Base-by-base conservation (phyloP, 2,797 vertebrate species). In the Tokudaia muenninki region DNA sequence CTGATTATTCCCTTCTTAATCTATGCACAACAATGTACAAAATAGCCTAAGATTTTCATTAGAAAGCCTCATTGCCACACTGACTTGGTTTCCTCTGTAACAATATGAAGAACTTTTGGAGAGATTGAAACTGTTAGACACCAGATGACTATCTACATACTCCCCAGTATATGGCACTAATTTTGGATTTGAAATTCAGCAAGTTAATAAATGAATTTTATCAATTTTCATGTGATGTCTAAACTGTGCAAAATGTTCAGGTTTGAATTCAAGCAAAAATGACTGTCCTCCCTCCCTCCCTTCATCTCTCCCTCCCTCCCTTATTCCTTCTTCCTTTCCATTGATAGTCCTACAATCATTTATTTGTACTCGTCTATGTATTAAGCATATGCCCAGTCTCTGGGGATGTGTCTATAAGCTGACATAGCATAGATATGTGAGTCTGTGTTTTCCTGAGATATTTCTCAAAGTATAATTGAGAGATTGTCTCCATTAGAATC, bases 261-360 rank as follows among this genome's bases (percentile, higher is more conserved):
- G 91, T 95, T 75, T 87, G 24, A 94, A 77, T 77, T 87, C 2
- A 79, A 52, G 47, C 67, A 91, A 24, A 94, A 96, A 75, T 83
- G 31, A 16, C 11, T 41, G 6, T 63, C 78, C 63, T 94, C 24
- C 78, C n/a, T 55, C 37, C 14, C 16, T 83, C 7, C 10, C 41
- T 31, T 31, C 26, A 10, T 84, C 9, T 63, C 22, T 63, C 2
- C 44, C 22, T 24, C 10, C 10, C 9, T 47, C 16, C 3, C 1
- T 17, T 22, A 8, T 65, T 47, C 4, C 61, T 84, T 84, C 41
- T 67, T 63, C 34, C 17, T 17, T 84, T 52, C 21, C 31, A 55
- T 82, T 55, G 74, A 59, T 47, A 83, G 75, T 80, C 87, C 52
- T 80, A 26, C 13, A 52, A 65, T 57, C 34, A 88, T 44, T 47